Conservation (phyloP, 2,113 vertebrate genomes). For the Melospiza melodia region DNA sequence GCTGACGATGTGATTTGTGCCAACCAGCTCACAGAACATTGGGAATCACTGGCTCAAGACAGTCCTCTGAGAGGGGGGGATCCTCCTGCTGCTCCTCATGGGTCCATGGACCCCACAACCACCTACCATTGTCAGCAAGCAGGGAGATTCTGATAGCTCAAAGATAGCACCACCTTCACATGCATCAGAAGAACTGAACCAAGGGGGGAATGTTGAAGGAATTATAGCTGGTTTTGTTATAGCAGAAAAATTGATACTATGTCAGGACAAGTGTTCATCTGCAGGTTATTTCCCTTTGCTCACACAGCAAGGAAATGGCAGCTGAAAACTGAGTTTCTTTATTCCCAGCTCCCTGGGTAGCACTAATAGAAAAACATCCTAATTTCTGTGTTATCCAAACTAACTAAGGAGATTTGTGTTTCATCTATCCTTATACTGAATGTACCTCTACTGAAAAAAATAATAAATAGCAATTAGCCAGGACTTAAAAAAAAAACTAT, state of each 20-base stretch:
- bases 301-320: background rate
- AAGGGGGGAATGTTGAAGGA: background rate
- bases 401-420: background rate
- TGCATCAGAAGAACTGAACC: background rate
- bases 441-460: background rate
- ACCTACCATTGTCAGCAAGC: background rate
- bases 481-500: background rate
- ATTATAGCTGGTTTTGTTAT: background rate
- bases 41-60: background rate
- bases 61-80: background rate
- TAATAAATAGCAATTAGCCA: constrained; percentile 8
- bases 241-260: background rate
- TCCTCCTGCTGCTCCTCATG: background rate
- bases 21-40: background rate
- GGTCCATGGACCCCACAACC: background rate
- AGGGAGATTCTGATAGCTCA: accelerated
- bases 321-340: background rate
- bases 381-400: background rate
- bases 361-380: background rate
- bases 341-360: background rate
- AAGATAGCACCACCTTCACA: background rate
- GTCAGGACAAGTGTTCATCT: background rate
- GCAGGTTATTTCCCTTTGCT: background rate
- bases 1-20: background rate
- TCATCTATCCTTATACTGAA: background rate